Evolutionary conservation across 2,113 vertebrate genomes (phyloP).

Genomic region (Etheostoma spectabile): DNA sequence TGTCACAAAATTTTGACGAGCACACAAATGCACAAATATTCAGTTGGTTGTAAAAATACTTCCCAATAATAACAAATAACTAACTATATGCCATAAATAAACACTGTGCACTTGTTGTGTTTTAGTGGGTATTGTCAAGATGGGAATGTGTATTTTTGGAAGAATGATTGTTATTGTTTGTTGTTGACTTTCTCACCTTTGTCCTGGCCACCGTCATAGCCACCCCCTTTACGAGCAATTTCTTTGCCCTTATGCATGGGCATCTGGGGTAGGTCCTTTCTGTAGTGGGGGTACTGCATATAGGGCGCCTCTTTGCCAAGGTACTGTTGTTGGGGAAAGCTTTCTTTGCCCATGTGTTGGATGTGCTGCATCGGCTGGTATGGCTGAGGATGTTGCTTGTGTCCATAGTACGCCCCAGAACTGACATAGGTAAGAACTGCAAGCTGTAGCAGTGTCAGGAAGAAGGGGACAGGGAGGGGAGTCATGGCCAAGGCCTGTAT

Average conservation of each 20-base stretch:
- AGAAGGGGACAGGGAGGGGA: slow-evolving; percentile 60
- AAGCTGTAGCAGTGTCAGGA: slow-evolving; percentile 82
- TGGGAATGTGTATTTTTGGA: background rate
- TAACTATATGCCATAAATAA: background rate
- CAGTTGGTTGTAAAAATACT: background rate
- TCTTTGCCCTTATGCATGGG: slow-evolving; percentile 91
- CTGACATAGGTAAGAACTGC: slow-evolving; percentile 80
- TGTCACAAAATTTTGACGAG: background rate
- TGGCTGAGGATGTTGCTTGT: slow-evolving; percentile 90
- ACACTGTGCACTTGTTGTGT: background rate
- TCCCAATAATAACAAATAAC: background rate
- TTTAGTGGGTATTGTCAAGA: background rate
- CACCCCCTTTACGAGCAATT: slow-evolving; percentile 85
- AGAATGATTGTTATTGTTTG: background rate
- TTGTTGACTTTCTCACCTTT: slow-evolving; percentile 87
- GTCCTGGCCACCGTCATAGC: slow-evolving; percentile 77
- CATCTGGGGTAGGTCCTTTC: slow-evolving; percentile 92
- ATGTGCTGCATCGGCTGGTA: slow-evolving; percentile 91
- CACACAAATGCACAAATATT: background rate
- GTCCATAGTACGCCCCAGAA: slow-evolving; percentile 92
- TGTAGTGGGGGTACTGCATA: slow-evolving; percentile 92
- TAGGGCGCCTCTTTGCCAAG: slow-evolving; percentile 92
- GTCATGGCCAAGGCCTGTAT: slow-evolving; percentile 78
- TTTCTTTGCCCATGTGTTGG: slow-evolving; percentile 92
- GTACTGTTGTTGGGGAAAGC: slow-evolving; percentile 87